These are phyloP conservation scores for Protaetia brevitarsis DNA, from an alignment of 1,140 invertebrate species.

Conservation along the genomic window DNA sequence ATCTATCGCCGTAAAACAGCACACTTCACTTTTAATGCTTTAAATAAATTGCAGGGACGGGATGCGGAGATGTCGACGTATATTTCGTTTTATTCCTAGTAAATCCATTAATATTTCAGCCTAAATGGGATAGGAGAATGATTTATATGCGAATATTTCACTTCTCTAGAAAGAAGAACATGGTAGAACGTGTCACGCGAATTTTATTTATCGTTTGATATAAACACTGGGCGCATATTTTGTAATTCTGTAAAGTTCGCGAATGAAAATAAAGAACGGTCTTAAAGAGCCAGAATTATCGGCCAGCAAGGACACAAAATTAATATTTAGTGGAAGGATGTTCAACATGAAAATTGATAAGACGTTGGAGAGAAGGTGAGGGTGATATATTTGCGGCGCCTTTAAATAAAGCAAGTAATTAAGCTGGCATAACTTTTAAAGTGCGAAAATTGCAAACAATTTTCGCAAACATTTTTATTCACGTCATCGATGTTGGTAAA, in stretches of 20 bases:
- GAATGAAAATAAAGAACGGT: no score
- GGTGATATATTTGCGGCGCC: no score
- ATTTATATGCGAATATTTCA: constrained; percentile 12
- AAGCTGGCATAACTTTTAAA: no score
- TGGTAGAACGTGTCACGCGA: constrained; percentile 8
- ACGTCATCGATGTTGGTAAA: no score
- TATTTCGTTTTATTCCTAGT: constrained; percentile 17
- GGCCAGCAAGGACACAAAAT: no score
- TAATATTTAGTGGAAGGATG: no score
- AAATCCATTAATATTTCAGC: constrained; percentile 18
- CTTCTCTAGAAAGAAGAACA: constrained; percentile 10
- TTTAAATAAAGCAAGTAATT: no score
- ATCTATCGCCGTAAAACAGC: neutral
- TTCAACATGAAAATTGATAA: no score
- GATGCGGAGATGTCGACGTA: neutral
- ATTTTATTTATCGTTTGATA: constrained; percentile 9
- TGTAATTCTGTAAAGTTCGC: constrained; percentile 3
- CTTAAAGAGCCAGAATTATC: no score
- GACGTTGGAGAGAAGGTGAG: no score
- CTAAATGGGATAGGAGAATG: constrained; percentile 3
- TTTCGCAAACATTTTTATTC: no score
- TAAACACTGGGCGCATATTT: constrained; percentile 4
- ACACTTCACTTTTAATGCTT: neutral
- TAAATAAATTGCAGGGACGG: neutral
- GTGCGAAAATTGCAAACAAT: no score